These are phyloP conservation scores for Synergus itoensis DNA, from an alignment of 2,888 invertebrate species.

Conservation along the genomic window DNA sequence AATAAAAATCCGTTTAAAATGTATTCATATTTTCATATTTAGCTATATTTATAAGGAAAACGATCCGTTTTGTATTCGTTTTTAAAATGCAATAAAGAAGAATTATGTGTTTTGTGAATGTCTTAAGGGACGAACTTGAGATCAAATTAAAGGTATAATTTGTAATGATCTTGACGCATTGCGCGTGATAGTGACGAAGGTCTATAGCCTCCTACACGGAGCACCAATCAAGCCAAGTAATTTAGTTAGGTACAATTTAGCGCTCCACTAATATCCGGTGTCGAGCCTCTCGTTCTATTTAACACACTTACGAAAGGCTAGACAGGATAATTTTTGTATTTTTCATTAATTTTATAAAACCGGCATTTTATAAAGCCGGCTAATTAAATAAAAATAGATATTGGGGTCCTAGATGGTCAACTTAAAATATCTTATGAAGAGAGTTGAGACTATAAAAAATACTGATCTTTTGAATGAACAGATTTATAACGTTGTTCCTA, in stretches of 20 bases:
- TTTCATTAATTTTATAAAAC: background rate
- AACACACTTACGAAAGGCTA: slow-evolving; percentile 8
- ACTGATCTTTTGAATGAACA: background rate
- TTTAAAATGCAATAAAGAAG: background rate
- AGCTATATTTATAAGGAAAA: background rate
- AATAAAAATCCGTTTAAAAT: slow-evolving; percentile 1
- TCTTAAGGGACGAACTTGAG: no score
- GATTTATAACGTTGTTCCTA: background rate
- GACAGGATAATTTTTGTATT: background rate
- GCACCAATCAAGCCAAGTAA: slow-evolving; percentile 34
- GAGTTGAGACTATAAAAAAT: background rate
- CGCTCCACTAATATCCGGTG: slow-evolving; percentile 34
- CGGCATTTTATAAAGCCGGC: no score
- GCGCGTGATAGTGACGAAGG: slow-evolving; percentile 26
- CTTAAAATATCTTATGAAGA: background rate
- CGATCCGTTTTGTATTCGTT: background rate
- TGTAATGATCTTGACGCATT: slow-evolving; percentile 29
- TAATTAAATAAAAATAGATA: background rate
- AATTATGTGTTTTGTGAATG: background rate
- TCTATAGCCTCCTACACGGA: slow-evolving; percentile 6
- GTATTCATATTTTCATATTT: background rate
- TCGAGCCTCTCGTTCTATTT: slow-evolving; percentile 33
- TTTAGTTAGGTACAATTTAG: slow-evolving; percentile 40
- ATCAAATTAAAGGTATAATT: background rate
- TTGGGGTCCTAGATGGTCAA: background rate